Conservation (phyloP, 1,140 invertebrate species). For the Camponotus floridanus region DNA sequence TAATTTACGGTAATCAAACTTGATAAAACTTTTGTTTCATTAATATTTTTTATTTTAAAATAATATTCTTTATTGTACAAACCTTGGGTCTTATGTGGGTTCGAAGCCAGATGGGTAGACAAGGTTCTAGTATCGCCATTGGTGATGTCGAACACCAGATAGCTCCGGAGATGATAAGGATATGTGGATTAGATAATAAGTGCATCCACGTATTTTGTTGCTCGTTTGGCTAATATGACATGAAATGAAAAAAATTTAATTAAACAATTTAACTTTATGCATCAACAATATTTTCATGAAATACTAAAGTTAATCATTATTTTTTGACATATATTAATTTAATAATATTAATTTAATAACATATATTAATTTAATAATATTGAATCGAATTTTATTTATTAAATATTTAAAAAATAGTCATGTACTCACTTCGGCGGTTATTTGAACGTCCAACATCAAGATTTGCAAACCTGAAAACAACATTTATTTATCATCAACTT, state of each 20-base stretch:
- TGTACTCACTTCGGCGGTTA: conserved; percentile 56
- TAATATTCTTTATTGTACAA: conserved; percentile 27
- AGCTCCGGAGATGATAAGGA: conserved; percentile 88
- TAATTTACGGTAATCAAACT: background rate
- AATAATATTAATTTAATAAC: background rate
- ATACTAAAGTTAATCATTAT: background rate
- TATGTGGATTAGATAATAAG: conserved; percentile 87
- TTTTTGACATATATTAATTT: conserved; percentile 1
- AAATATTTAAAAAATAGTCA: background rate
- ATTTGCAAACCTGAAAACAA: conserved; percentile 76
- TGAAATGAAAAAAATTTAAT: background rate
- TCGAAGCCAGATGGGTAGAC: conserved; percentile 93
- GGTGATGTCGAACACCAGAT: conserved; percentile 92
- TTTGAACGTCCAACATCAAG: conserved; percentile 66
- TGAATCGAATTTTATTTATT: background rate
- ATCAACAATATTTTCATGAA: background rate
- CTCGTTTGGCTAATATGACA: conserved; percentile 44
- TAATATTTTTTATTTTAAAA: background rate
- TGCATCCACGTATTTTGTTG: conserved; percentile 85
- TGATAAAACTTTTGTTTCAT: background rate
- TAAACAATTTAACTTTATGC: background rate
- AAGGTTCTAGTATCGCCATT: conserved; percentile 93
- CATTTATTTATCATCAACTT: background rate
- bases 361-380: background rate
- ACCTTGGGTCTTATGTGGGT: conserved; percentile 91